Percentiles rank a stretch among this genome's conserved stretches.
Conservation (phyloP, 2,888 invertebrate species). For the Alviniconcha strummeri region DNA sequence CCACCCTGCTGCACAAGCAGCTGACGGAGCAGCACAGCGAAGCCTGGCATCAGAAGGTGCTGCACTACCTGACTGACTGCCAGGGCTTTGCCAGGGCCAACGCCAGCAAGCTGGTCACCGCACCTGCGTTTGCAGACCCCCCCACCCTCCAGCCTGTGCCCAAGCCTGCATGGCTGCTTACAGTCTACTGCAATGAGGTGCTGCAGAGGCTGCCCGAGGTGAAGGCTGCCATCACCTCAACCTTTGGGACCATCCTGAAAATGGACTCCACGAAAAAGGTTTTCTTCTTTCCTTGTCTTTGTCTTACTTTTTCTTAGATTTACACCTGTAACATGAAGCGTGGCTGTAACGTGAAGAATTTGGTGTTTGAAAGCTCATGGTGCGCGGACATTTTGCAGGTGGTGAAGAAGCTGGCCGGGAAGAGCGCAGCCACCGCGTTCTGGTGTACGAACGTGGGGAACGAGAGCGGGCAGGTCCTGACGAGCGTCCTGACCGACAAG, state of each 20-base stretch:
- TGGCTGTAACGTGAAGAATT: no score
- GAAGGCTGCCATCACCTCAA: neutral
- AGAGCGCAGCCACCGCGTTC: neutral
- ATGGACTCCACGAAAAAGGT: neutral
- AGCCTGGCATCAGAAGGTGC: neutral
- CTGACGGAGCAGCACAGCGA: neutral
- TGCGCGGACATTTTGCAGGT: neutral
- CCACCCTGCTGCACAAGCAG: neutral
- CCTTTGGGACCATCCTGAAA: neutral
- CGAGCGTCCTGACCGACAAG: constrained; percentile 49
- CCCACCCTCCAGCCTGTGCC: no score
- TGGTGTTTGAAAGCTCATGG: neutral
- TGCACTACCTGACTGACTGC: neutral
- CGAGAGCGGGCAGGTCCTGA: constrained; percentile 26
- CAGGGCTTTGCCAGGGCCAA: neutral
- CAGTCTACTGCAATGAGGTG: no score
- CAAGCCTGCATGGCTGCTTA: no score
- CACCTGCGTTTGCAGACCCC: neutral
- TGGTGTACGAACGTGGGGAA: constrained; percentile 31
- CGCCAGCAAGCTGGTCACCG: no score
- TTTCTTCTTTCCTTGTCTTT: no score
- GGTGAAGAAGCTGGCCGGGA: neutral
- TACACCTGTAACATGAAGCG: no score
- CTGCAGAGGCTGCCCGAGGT: neutral
- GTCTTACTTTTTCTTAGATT: no score